Evolutionary conservation across 2,113 vertebrate genomes (phyloP), one percentile per base, ranked within the genome.

Genomic region (Natator depressus): DNA sequence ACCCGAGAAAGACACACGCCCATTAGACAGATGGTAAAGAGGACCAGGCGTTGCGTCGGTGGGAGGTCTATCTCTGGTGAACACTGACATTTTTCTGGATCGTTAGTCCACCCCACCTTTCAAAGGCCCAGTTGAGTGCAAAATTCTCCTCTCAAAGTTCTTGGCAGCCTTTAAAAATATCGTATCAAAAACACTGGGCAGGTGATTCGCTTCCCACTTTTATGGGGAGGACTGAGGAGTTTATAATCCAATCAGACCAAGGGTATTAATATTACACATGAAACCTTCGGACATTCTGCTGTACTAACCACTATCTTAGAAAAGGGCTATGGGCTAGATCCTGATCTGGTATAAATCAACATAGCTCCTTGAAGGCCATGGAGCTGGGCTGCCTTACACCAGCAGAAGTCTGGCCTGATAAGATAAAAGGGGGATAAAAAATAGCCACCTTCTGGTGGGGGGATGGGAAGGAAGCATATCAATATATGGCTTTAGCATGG

Each of bases 391-490:
- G 59, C 85, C 20, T 69, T 87, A 50, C 75, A 87, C 17, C 78
- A 47, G 29, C 57, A 87, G 91, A 54, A 3, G 86, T 17, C 42
- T 94, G 65, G 50, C 65, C 89, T 75, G 50, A 75, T 91, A 79
- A 85, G 31, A 95, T 85, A 91, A 93, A 95, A 89, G 38, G 49
- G 10, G 75, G 62, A 55, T 81, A 75, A 97, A 95, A 90, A 90
- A 95, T 9, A 95, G 57, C 13, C 31, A 76, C 83, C 91, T 87
- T 95, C 75, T 59, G 91, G 5, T 13, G 57, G 57, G 10, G 75
- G 79, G 17, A n/a, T 20, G 54, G 88, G 94, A 47, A 5, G 24
- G 94, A 94, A 94, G 31, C 91, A 47, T 92, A 93, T 90, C 91
- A 92, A 90, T 95, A 94, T 38, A 85, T 50, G 78, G 79, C 54